Evolutionary conservation across 2,113 vertebrate species (phyloP), one percentile per base, ranked within the genome.

Genomic region (Leptosomus discolor): DNA sequence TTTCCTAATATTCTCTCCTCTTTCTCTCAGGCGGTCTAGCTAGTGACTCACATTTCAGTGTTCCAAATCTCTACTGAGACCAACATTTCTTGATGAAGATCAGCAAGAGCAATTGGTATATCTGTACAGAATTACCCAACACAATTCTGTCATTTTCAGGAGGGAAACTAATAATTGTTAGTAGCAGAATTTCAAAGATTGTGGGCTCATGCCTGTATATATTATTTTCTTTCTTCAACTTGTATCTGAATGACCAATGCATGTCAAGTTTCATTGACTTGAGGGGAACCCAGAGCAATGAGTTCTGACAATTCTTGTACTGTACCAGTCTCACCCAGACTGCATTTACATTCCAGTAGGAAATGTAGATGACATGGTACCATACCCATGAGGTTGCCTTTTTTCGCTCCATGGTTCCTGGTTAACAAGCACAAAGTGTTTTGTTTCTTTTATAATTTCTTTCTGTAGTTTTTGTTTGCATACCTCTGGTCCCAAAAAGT

Each of bases 1-100:
- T 67, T 95, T 95, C 68, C 41, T 83, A 86, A 76, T 92, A 53
- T 20, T 76, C 43, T 90, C 23, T 91, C 27, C 80, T 87, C 29
- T 93, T 81, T 19, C 85, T 96, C 61, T 94, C 48, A 58, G 53
- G n/a, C 54, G 88, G 30, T 73, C 71, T 90, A 77, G 76, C 36
- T 92, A 56, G 61, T 91, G 86, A 85, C 43, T 82, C 70, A 75
- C 27, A 29, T 26, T 75, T 75, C 32, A n/a, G 23, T 70, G 43
- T 71, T 93, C 56, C 39, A 67, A 29, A 77, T 58, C 17, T 67
- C 69, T 83, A 12, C 34, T 3, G 7, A 70, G 75, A 65, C 17
- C 57, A 92, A 10, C 5, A 12, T 74, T 86, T 95, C 69, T 70
- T 87, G 11, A 39, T 91, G 60, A 74, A 85, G 41, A 75, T 63